These are phyloP conservation scores for Rostratula benghalensis DNA, from an alignment of 2,113 vertebrate genomes.

Conservation along the genomic window DNA sequence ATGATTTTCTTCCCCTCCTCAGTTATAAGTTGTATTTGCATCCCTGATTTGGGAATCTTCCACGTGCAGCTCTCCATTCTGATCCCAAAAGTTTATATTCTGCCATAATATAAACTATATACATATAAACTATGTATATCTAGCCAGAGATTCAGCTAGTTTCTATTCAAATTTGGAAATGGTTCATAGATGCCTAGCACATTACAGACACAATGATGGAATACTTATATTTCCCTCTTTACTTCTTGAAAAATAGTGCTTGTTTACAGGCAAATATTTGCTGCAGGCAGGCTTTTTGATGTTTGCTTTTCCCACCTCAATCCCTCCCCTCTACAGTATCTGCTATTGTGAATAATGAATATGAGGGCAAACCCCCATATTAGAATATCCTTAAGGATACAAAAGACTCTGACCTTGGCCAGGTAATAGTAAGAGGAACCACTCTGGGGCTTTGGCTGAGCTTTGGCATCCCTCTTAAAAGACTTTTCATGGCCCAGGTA, in stretches of 20 bases:
- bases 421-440: background rate
- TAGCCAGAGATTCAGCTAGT: background rate
- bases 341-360: background rate
- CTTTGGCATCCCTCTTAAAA: background rate
- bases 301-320: background rate
- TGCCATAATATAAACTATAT: too few relatives aligned
- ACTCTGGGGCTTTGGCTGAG: background rate
- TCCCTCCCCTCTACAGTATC: background rate
- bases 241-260: background rate
- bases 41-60: background rate
- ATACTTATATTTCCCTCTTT: background rate
- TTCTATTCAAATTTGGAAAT: background rate
- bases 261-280: background rate
- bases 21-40: background rate
- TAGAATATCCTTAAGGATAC: background rate
- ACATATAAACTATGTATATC: too few relatives aligned
- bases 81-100: background rate
- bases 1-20: background rate
- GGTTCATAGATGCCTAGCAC: background rate
- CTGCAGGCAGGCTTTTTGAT: background rate
- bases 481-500: background rate
- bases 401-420: background rate
- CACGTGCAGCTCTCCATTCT: background rate
- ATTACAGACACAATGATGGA: background rate
- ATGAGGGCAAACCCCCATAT: background rate